Evolutionary conservation across 2,113 vertebrate genomes (phyloP), one percentile per base, ranked within the genome.

Genomic region (Dunckerocampus dactyliophorus): DNA sequence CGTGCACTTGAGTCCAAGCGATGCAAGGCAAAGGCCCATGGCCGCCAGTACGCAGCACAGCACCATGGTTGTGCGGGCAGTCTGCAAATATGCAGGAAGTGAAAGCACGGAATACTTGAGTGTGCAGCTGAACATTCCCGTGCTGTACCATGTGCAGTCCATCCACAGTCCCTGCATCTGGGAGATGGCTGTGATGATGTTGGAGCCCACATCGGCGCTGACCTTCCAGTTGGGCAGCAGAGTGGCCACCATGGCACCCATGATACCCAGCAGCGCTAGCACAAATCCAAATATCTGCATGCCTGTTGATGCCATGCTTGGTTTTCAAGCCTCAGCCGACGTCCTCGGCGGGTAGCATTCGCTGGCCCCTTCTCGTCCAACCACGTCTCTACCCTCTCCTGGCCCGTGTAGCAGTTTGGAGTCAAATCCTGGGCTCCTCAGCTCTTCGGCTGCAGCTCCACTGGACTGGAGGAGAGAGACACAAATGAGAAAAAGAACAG

Each of bases 111-210:
- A 96, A 81, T 92, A 90, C 81, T 94, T 95, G 8, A 95, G 85
- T 1, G 91, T 92, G 59, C 97, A 99, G 85, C 96, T 98, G 81
- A 98, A 95, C 93, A 97, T 93, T 71, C 97, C 97, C 0, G 97
- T 98, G 89, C 97, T 98, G 87, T 95, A 94, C 95, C 96, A 98
- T 0, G 94, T 95, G 89, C 97, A 99, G 90, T 99, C 95, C 96
- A 97, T 95, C 97, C 97, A 99, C 58, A 99, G 89, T 34, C 97
- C 97, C 66, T 95, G 95, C 91, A 95, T 93, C 87, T 95, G 95
- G 4, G 90, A 92, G 24, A 94, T 91, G 15, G 94, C 92, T 0
- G 93, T 95, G 83, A 99, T 91, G 87, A 99, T 95, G 77, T 90
- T 96, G 67, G 94, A 90, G 77, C 95, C 95, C 62, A 86, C 76